Conservation (phyloP, 2,888 invertebrate species). For the Eurytoma adleriae region DNA sequence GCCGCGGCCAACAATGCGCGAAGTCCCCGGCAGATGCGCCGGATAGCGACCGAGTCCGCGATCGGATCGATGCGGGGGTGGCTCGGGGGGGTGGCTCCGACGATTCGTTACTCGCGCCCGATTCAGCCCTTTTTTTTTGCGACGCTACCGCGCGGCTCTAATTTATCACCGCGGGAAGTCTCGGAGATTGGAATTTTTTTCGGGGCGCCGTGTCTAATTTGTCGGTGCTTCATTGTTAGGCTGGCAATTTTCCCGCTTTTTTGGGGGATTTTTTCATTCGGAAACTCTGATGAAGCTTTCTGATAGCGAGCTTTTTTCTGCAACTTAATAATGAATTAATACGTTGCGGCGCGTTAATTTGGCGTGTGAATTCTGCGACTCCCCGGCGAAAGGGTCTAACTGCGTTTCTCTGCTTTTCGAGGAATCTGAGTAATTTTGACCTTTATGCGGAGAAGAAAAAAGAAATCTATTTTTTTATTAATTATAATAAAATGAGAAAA, state of each 20-base stretch:
- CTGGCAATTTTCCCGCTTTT: not conserved
- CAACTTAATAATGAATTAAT: not conserved
- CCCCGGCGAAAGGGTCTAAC: too few species aligned
- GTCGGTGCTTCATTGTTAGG: not conserved
- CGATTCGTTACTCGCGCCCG: constrained; percentile 18
- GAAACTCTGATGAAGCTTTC: too few species aligned
- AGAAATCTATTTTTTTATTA: too few species aligned
- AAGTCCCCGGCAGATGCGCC: not conserved
- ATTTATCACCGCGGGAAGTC: constrained; percentile 17
- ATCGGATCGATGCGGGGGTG: not conserved
- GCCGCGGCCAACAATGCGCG: not conserved
- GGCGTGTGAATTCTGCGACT: not conserved
- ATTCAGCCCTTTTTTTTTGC: constrained; percentile 23
- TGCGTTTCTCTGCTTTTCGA: not conserved
- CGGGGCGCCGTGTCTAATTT: not conserved
- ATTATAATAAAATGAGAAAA: too few species aligned
- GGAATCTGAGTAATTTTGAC: not conserved
- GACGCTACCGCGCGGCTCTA: constrained; percentile 6
- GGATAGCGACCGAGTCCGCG: not conserved
- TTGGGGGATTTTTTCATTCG: not conserved
- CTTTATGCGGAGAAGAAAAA: not conserved
- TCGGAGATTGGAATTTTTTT: constrained; percentile 22
- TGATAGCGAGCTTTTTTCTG: not conserved
- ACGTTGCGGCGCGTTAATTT: not conserved
- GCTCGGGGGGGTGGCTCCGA: not conserved